Percentiles rank a stretch among this genome's conserved stretches.
Evolutionary conservation across 2,113 vertebrate species (phyloP).

Genomic region (Alligator mississippiensis): DNA sequence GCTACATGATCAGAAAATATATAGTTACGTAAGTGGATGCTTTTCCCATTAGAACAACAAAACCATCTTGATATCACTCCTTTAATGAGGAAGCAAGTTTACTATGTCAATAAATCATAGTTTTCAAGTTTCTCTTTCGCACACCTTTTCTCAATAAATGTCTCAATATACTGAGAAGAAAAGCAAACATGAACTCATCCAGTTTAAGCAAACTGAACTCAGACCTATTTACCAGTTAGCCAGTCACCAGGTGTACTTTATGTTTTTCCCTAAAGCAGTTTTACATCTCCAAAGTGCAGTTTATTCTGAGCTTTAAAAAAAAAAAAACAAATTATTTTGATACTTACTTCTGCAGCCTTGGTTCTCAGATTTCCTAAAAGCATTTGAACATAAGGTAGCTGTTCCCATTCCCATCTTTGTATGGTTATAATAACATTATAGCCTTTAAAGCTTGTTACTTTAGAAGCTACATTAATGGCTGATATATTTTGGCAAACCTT

Average conservation of each 20-base stretch:
- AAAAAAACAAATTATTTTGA: neutral
- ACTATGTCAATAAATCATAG: neutral
- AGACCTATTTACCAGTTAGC: too few relatives aligned
- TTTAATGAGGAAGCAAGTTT: neutral
- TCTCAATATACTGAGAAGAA: neutral
- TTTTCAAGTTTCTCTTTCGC: neutral
- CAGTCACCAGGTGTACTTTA: neutral
- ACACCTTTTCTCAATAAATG: neutral
- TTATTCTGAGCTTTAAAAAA: neutral
- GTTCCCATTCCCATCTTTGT: neutral
- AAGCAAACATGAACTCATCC: neutral
- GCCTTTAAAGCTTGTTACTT: neutral
- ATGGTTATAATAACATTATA: neutral
- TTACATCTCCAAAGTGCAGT: neutral
- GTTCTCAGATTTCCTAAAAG: conserved; percentile 1
- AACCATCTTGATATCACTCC: neutral
- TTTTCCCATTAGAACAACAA: neutral
- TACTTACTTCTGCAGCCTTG: neutral
- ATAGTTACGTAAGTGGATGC: neutral
- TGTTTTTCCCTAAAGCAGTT: neutral
- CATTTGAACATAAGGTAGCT: neutral
- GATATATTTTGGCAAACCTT: conserved; percentile 28
- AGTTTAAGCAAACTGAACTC: neutral
- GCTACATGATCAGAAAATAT: neutral
- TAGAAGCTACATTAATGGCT: conserved; percentile 36